Conservation (phyloP, 2,113 vertebrate genomes). For the Ceyx melanurus region DNA sequence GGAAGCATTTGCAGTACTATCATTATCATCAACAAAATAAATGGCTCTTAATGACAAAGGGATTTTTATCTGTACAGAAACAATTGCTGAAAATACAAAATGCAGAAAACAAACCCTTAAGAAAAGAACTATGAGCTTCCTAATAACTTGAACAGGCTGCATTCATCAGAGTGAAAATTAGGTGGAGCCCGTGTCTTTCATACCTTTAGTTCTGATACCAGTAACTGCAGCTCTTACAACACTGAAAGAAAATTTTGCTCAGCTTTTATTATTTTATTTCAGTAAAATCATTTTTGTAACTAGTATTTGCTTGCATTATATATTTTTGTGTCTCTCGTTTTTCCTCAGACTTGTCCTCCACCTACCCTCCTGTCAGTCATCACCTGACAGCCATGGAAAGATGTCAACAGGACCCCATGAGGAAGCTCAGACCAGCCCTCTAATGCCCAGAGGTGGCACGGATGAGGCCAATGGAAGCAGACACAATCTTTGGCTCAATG, state of each 20-base stretch:
- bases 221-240: neutral
- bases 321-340: neutral
- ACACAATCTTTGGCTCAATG: neutral
- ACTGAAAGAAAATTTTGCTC: neutral
- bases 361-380: neutral
- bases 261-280: neutral
- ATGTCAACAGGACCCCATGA: neutral
- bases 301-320: neutral
- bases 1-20: neutral
- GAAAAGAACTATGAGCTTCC: neutral
- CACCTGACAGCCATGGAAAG: neutral
- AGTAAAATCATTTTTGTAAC: neutral
- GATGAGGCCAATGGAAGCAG: neutral
- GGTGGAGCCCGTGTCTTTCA: slow-evolving; percentile 51
- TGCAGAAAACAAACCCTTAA: neutral
- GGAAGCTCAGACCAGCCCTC: neutral
- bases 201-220: neutral
- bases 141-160: neutral
- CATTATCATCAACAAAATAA: neutral
- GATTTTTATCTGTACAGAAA: neutral
- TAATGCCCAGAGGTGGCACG: neutral
- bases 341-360: neutral
- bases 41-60: neutral
- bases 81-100: neutral
- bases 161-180: slow-evolving; percentile 4